phyloP scores from a whole-genome alignment of 1,140 invertebrate genomes.

The Drosophila ohnishii region DNA sequence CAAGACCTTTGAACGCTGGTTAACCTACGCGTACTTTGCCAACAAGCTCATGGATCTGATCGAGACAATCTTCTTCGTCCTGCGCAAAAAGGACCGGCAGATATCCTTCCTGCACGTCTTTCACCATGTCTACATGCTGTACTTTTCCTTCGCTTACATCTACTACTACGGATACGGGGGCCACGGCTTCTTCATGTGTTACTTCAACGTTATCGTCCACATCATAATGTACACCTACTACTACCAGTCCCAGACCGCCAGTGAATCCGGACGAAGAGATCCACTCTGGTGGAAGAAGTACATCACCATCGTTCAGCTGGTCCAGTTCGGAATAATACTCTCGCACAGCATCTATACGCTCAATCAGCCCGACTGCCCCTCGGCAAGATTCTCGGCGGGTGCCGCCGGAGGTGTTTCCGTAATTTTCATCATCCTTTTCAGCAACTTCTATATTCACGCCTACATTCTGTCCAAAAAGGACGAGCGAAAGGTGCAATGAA shows the following conservation, averaged over 20 bases:
- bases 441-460: conserved; percentile 17
- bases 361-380: conserved; percentile 85
- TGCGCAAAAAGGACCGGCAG: conserved; percentile 58
- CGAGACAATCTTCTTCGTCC: conserved; percentile 62
- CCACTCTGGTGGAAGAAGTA: conserved; percentile 45
- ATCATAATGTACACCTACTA: conserved; percentile 43
- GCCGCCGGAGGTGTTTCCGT: neutral
- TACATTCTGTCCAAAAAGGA: conserved; percentile 18
- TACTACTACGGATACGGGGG: conserved; percentile 84
- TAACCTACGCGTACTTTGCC: conserved; percentile 47
- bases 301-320: conserved; percentile 36
- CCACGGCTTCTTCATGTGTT: conserved; percentile 83
- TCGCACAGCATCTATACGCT: conserved; percentile 17
- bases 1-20: conserved; percentile 35
- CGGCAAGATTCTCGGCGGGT: conserved; percentile 6
- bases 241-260: conserved; percentile 8
- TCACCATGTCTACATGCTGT: conserved; percentile 85
- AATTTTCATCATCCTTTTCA: conserved; percentile 19
- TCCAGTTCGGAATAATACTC: conserved; percentile 27
- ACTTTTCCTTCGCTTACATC: conserved; percentile 11
- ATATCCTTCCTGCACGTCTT: conserved; percentile 56
- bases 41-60: conserved; percentile 59
- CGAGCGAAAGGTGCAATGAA: neutral
- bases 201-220: conserved; percentile 41
- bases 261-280: neutral